Base-by-base conservation (phyloP, 1,140 invertebrate species). In the Drosophila dunni region DNA sequence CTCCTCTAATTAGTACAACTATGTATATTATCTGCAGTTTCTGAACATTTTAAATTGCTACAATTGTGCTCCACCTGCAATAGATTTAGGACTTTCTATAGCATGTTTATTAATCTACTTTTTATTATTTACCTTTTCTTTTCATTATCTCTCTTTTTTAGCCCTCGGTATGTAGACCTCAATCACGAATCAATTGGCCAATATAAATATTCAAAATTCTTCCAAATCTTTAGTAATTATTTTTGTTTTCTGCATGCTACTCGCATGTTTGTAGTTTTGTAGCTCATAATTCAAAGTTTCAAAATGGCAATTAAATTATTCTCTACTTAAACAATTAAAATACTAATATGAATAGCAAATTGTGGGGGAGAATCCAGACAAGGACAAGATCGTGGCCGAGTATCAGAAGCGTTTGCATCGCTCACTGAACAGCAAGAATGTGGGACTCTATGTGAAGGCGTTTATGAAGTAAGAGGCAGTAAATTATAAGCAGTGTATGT, bases 371-470 rank as follows among this genome's bases (percentile, higher is more conserved):
- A 92, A 92, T 79, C 91, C 94, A 81, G 95, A 94, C 79, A 96
- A 95, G 78, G 96, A 97, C 72, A 95, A 95, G 65, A 95, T 96
- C 50, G 95, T 97, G 75, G 92, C 94, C 63, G 95, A 96, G 78
- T 98, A 97, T 93, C 94, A 97, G 66, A 95, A 95, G 50, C 94
- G 96, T 40, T 94, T 98, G 60, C 95, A 96, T 75, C 95, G 96
- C 24, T 95, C 96, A 61, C 95, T 98, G 62, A 98, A 98, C 93
- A 94, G 96, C 33, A 95, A 95, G 86, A 98, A 98, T 93, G 94
- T 98, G 62, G 96, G 96, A 81, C 94, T 94, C 84, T 98, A 97
- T 90, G 96, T 97, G 11, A 94, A 96, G 80, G 94, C 96, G 29
- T 97, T 97, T 92, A 95, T 97, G 91, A 96, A 95, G 96, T 96